phyloP scores from a whole-genome alignment of 2,797 vertebrate genomes.

The Thaleichthys pacificus region DNA sequence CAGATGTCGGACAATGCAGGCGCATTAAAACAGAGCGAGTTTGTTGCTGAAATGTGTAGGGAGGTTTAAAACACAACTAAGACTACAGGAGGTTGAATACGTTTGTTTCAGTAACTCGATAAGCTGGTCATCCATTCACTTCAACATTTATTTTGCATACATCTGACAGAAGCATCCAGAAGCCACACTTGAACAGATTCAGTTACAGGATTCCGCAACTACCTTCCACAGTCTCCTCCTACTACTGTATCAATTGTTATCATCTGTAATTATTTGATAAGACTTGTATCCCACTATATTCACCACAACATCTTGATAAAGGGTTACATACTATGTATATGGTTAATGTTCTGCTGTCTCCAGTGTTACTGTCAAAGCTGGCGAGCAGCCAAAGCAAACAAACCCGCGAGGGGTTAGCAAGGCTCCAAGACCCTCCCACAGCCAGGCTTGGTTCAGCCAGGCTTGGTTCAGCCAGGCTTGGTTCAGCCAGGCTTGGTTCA shows the following conservation, averaged over 20 bases:
- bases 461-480: too few species aligned
- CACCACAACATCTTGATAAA: too few species aligned
- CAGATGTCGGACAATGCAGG: slow-evolving; percentile 38
- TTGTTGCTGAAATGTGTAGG: background rate
- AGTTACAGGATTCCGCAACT: too few species aligned
- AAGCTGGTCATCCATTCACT: too few species aligned
- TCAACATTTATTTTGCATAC: too few species aligned
- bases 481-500: too few species aligned
- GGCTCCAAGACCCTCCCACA: slow-evolving; percentile 38
- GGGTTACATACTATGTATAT: too few species aligned
- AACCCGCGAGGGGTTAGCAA: slow-evolving; percentile 32
- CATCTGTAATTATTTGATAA: too few species aligned
- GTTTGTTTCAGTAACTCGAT: background rate
- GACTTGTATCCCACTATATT: too few species aligned
- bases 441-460: background rate
- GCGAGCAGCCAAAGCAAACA: slow-evolving; percentile 40
- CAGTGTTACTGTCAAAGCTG: slow-evolving; percentile 26
- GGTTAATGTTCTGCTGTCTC: background rate
- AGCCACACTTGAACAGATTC: too few species aligned
- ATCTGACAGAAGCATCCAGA: too few species aligned
- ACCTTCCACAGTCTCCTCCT: background rate
- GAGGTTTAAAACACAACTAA: background rate
- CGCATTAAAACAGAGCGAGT: background rate
- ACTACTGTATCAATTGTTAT: background rate
- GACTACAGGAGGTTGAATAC: background rate